Base-by-base conservation (phyloP, 2,113 vertebrate species). In the Theristicus caerulescens region DNA sequence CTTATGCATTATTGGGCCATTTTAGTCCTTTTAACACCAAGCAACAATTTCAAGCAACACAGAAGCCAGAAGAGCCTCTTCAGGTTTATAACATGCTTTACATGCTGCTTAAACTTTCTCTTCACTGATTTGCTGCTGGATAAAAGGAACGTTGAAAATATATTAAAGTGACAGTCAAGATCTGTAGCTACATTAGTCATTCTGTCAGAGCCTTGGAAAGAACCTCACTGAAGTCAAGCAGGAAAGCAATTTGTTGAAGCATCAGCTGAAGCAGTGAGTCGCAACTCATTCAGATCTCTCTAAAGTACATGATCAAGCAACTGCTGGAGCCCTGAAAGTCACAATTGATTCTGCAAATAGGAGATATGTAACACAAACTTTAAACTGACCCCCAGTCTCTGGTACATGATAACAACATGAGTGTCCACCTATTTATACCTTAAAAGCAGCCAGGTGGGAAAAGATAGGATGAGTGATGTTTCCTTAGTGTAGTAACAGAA, bases 191-290 rank as follows among this genome's bases (percentile, higher is more conserved):
- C 73, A 92, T 95, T 88, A 89, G 51, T 95, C 89, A 91, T 94
- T 82, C 90, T 93, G 82, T 79, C 94, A 95, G 78, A 92, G 65
- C 34, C n/a, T 58, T 72, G 80, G 69, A 69, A 87, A 94, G 76
- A 81, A 86, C 52, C 61, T 86, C 73, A 47, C 76, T 76, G 49
- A 94, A 96, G 57, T 84, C 59, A 84, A 78, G 74, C 74, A 94
- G 67, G 76, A 94, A 96, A 94, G 95, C 64, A 86, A 96, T 93
- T 88, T 92, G 71, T 34, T 36, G 79, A 67, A 92, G 61, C 88
- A 85, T 67, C 87, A 93, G 70, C 95, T 62, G 29, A 93, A 93
- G 72, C 84, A 73, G 57, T 20, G 38, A 96, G 79, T 91, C 4
- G 0, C 88, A 74, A 89, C 59, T 81, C 66, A 44, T 72, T 83